Percentiles rank a stretch among this genome's conserved stretches.
phyloP scores from a whole-genome alignment of 2,888 invertebrate species.

The Lamellibrachia satsuma region DNA sequence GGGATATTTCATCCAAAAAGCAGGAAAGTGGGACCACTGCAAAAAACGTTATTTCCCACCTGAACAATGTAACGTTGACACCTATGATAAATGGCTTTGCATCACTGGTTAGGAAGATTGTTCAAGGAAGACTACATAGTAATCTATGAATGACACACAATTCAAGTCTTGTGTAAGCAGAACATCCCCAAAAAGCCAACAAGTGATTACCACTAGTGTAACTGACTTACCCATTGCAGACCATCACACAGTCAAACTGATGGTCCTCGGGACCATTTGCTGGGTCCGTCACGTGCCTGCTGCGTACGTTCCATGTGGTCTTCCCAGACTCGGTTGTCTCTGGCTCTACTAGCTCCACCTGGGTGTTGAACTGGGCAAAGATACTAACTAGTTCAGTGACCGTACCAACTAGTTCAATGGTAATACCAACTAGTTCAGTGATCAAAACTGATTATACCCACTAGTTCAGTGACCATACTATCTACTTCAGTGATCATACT shows the following conservation, averaged over 20 bases:
- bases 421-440: neutral
- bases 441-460: neutral
- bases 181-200: neutral
- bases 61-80: too few species aligned
- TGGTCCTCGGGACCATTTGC: neutral
- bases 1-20: too few species aligned
- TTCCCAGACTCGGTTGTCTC: neutral
- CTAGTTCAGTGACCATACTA: neutral
- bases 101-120: neutral
- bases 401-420: neutral
- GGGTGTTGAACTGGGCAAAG: constrained; percentile 30
- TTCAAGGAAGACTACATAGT: neutral
- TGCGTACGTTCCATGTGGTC: constrained; percentile 24
- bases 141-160: neutral
- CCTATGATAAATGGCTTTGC: too few species aligned
- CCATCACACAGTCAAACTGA: constrained; percentile 38
- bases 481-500: neutral
- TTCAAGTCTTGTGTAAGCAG: neutral
- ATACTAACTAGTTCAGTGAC: neutral
- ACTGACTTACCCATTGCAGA: constrained; percentile 39
- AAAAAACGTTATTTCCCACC: too few species aligned
- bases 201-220: neutral
- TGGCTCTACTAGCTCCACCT: constrained; percentile 27
- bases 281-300: constrained; percentile 18
- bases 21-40: too few species aligned